These are phyloP conservation scores for Artibeus jamaicensis DNA, from an alignment of 2,797 vertebrate genomes.

Conservation along the genomic window DNA sequence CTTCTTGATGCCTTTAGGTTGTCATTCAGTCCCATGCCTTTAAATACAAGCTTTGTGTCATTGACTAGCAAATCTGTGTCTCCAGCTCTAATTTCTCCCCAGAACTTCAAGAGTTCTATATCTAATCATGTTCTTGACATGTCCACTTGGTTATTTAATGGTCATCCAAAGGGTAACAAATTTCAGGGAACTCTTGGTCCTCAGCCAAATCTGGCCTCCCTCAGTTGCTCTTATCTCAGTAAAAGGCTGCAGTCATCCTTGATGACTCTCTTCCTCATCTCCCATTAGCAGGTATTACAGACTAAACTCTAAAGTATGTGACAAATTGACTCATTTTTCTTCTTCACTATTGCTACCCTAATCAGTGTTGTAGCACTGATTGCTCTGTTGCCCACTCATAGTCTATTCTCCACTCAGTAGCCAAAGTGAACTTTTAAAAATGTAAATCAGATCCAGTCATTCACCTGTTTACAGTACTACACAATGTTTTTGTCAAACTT, in stretches of 20 bases:
- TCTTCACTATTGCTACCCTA: not conserved
- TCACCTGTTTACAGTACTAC: not conserved
- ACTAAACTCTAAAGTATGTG: not conserved
- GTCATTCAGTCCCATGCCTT: not conserved
- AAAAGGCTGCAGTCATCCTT: not conserved
- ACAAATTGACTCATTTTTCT: not conserved
- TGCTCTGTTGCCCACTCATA: not conserved
- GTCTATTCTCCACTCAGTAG: not conserved
- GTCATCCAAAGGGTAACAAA: not conserved
- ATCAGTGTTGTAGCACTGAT: not conserved
- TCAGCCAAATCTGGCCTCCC: not conserved
- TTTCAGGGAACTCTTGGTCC: not conserved
- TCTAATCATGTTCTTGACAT: not conserved
- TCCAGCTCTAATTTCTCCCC: not conserved
- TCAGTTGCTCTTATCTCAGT: not conserved
- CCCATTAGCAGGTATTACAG: not conserved
- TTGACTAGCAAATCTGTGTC: not conserved
- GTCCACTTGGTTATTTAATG: not conserved
- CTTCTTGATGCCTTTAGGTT: not conserved
- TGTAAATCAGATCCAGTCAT: not conserved
- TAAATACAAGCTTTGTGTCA: not conserved
- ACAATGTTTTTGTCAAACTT: not conserved
- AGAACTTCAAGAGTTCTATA: not conserved
- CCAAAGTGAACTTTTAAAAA: not conserved
- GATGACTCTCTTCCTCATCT: not conserved